Evolutionary conservation across 2,113 vertebrate genomes (phyloP).

Genomic region (Panthera uncia): DNA sequence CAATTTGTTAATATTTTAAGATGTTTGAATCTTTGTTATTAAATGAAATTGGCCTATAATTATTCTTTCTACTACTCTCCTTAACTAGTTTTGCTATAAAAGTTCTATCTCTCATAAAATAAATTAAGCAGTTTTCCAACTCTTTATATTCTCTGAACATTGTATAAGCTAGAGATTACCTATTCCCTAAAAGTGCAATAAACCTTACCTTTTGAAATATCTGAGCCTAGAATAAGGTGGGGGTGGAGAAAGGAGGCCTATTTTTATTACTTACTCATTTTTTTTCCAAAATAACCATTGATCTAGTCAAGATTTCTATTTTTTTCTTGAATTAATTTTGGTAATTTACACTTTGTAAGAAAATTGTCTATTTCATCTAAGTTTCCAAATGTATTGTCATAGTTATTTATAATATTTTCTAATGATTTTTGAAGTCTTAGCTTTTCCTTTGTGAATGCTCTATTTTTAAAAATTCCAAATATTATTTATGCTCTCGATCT

Average conservation of each 20-base stretch:
- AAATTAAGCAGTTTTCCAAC: neutral
- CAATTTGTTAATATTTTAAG: neutral
- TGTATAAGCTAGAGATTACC: neutral
- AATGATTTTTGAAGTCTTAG: neutral
- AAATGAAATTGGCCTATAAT: neutral
- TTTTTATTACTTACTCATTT: neutral
- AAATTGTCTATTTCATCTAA: neutral
- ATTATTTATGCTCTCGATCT: neutral
- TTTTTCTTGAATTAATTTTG: neutral
- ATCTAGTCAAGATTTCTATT: neutral
- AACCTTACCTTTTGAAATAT: neutral
- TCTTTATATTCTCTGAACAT: neutral
- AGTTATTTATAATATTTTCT: neutral
- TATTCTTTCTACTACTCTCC: neutral
- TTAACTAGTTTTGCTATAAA: neutral
- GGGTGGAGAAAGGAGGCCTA: neutral
- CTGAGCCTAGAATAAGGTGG: neutral
- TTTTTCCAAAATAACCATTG: neutral
- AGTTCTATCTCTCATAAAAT: neutral
- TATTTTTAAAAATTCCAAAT: neutral
- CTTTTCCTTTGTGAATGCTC: neutral
- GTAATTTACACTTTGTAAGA: neutral
- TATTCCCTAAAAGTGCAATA: neutral
- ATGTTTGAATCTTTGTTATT: neutral
- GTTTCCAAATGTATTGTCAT: neutral